Evolutionary conservation across 1,140 invertebrate genomes (phyloP).

Genomic region (Antheraea mylitta): DNA sequence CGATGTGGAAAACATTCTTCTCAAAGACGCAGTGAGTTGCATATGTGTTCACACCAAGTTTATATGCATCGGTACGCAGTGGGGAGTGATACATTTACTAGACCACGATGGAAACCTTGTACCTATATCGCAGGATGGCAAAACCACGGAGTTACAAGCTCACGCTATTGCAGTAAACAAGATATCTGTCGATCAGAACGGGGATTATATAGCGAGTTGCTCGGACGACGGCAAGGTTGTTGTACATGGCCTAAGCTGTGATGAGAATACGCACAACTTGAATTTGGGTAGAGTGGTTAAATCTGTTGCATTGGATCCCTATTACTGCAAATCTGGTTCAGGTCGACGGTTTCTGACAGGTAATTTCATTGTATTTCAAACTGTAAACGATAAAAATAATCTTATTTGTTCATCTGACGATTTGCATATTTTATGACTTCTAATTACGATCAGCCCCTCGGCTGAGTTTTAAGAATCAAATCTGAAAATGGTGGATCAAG

Average conservation of each 20-base stretch:
- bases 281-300: constrained; percentile 91
- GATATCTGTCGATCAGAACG: constrained; percentile 95
- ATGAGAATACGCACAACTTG: constrained; percentile 89
- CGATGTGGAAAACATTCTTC: constrained; percentile 91
- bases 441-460: too few relatives aligned
- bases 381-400: too few relatives aligned
- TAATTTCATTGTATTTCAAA: constrained; percentile 19
- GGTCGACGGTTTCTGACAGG: constrained; percentile 90
- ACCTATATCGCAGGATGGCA: constrained; percentile 73
- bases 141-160: constrained; percentile 85
- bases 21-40: constrained; percentile 94
- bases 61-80: constrained; percentile 94
- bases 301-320: constrained; percentile 93
- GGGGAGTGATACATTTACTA: constrained; percentile 92
- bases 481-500: too few relatives aligned
- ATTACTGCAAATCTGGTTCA: constrained; percentile 87
- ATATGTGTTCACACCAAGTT: constrained; percentile 97
- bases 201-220: constrained; percentile 93
- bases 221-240: constrained; percentile 96
- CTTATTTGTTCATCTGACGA: too few relatives aligned
- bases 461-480: too few relatives aligned
- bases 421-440: too few relatives aligned
- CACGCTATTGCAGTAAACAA: constrained; percentile 95
- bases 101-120: constrained; percentile 96
- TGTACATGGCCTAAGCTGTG: constrained; percentile 89